phyloP scores from a whole-genome alignment of 2,113 vertebrate genomes.

The Dasypus novemcinctus region DNA sequence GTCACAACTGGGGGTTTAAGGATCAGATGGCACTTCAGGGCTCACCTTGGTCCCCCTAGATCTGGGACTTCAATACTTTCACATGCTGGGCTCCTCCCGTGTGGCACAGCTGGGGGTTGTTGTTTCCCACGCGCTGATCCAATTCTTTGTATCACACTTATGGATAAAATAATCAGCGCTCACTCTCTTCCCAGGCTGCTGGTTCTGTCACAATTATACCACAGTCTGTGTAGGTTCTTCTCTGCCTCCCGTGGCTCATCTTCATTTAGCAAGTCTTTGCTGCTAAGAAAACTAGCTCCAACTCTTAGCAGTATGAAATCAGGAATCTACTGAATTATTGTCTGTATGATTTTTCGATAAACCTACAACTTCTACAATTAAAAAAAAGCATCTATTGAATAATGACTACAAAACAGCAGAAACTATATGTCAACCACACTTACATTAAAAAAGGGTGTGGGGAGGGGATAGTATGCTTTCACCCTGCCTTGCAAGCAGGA shows the following conservation, averaged over 20 bases:
- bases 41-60: not conserved
- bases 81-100: not conserved
- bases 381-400: slow-evolving; percentile 4
- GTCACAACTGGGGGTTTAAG: not conserved
- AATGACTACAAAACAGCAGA: not conserved
- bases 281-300: not conserved
- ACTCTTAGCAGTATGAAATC: not conserved
- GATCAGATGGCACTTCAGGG: not conserved
- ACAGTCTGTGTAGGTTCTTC: not conserved
- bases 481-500: not conserved
- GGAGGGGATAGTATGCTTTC: not conserved
- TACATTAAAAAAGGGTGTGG: not conserved
- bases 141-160: not conserved
- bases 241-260: not conserved
- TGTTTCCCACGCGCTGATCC: not conserved
- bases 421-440: not conserved
- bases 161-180: not conserved
- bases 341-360: too few species aligned
- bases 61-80: not conserved
- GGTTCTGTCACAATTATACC: not conserved
- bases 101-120: not conserved
- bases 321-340: slow-evolving; percentile 8
- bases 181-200: not conserved
- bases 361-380: too few species aligned
- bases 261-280: not conserved